Evolutionary conservation across 2,797 vertebrate genomes (phyloP).

Genomic region (Apogon hyalosoma): DNA sequence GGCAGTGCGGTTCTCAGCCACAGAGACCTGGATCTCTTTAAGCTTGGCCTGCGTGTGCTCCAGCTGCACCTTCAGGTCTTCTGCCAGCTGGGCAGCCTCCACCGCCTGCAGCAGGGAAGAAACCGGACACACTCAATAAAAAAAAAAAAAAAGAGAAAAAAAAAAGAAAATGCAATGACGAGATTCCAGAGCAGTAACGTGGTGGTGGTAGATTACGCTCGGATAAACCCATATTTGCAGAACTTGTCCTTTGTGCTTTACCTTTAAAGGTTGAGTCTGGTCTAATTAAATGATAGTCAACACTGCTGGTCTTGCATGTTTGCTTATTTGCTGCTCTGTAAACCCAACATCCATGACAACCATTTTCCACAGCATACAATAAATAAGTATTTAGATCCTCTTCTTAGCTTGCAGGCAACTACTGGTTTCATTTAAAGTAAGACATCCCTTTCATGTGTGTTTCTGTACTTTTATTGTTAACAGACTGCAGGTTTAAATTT

Average conservation of each 20-base stretch:
- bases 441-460: conserved; percentile 23
- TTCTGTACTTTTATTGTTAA: conserved; percentile 19
- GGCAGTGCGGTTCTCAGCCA: conserved; percentile 91
- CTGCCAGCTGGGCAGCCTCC: conserved; percentile 92
- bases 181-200: conserved; percentile 50
- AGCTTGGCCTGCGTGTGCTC: conserved; percentile 92
- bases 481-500: conserved; percentile 10
- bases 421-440: conserved; percentile 38
- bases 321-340: conserved; percentile 17
- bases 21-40: conserved; percentile 92
- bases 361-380: conserved; percentile 34
- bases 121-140: conserved; percentile 63
- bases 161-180: conserved; percentile 21
- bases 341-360: conserved; percentile 22
- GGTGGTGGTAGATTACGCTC: conserved; percentile 18
- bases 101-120: conserved; percentile 85
- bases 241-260: conserved; percentile 1
- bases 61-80: conserved; percentile 93
- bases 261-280: not conserved
- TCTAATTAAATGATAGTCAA: conserved; percentile 2
- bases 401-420: conserved; percentile 20
- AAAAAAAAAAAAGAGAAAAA: no score
- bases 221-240: not conserved
- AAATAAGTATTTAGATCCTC: conserved; percentile 14
- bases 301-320: not conserved